Base-by-base conservation (phyloP, 2,113 vertebrate genomes). In the Chaetops frenatus region DNA sequence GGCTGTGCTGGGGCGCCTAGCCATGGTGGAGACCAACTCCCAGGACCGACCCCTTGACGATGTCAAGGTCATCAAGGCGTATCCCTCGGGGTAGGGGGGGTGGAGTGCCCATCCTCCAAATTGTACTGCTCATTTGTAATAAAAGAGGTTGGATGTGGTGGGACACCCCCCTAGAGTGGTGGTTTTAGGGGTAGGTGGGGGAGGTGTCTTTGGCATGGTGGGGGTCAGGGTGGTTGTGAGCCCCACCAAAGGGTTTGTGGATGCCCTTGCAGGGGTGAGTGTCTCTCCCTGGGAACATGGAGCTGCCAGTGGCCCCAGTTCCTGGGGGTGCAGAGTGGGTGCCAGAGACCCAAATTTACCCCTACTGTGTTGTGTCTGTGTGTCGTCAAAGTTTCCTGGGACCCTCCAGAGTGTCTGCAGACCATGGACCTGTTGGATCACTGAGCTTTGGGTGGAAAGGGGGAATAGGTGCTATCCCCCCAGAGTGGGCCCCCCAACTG, bases 21-120 rank as follows among this genome's bases (percentile, higher is more conserved):
- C 99, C 69, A 98, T 99, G 98, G 99, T 99, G 91, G 99, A 99
- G 90, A 99, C 99, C 10, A 99, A 98, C 66, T 96, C 98, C n/a
- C 99, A 99, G 96, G 99, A 99, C 97, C 98, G 99, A 8, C 98
- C 99, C 5, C 96, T 97, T 2, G 99, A 99, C 2, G 99, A 99
- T 23, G 98, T 99, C 61, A 99, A 99, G 96, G 98, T 99, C 72
- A 74, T 99, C 73, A 98, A 98, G 95, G 97, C 98, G 0, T 98
- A 82, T 95, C 95, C 99, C 16, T 96, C 97, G 0, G 98, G 95
- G 45, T 99, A 97, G 29, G 36, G 29, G 10, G 11, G 53, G 29
- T 17, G 31, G 29, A 10, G 15, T 56, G 7, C 40, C 15, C 4
- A 27, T 12, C 15, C 15, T 24, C 13, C 48, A 33, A 44, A 57